Conservation (phyloP, 1,140 invertebrate species). For the Globodera rostochiensis region DNA sequence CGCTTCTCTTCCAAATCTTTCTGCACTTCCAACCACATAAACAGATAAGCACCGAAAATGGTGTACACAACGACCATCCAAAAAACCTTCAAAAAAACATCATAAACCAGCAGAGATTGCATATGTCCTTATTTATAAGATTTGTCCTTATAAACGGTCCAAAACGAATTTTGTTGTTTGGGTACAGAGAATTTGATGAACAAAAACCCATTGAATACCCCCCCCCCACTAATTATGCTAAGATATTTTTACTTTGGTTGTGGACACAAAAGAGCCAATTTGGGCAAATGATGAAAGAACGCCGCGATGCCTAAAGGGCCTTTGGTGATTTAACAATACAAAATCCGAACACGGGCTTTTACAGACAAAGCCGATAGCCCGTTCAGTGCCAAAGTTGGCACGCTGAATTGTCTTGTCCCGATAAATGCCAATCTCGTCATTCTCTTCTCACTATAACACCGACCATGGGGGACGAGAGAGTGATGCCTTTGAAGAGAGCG, state of each 20-base stretch:
- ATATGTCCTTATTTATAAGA: no score
- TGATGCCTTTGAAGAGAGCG: not conserved
- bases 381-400: no score
- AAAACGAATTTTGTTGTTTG: no score
- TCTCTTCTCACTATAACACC: not conserved
- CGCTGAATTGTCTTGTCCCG: no score
- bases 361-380: no score
- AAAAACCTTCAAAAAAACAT: constrained; percentile 26
- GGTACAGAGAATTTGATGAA: not conserved
- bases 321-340: no score
- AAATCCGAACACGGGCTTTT: no score
- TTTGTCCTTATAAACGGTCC: no score
- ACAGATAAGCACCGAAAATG: constrained; percentile 36
- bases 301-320: not conserved
- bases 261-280: constrained; percentile 1
- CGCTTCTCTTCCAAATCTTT: constrained; percentile 51
- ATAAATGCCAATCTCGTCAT: no score
- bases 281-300: not conserved
- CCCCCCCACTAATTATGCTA: not conserved
- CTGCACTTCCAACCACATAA: constrained; percentile 49
- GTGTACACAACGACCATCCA: constrained; percentile 41
- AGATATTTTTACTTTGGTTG: not conserved
- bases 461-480: not conserved
- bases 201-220: not conserved
- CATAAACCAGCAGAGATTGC: no score